Conservation (phyloP, 2,888 invertebrate genomes). For the Torymus texanus region DNA sequence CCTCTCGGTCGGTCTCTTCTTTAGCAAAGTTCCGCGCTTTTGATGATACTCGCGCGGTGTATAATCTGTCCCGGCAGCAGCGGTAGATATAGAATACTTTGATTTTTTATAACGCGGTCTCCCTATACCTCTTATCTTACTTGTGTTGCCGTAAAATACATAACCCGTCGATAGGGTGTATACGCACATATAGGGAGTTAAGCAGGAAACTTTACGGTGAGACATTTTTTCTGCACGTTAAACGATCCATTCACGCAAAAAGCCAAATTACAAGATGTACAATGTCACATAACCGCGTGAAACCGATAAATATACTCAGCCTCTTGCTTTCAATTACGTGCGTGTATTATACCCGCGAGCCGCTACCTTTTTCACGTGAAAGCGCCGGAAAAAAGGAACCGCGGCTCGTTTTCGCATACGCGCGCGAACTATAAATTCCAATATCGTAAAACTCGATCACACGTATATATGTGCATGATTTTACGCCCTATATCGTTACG, state of each 20-base stretch:
- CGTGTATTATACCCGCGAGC: background rate
- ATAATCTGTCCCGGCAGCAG: background rate
- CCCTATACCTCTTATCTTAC: conserved; percentile 14
- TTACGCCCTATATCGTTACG: conserved; percentile 37
- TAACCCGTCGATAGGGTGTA: background rate
- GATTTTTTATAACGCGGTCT: conserved; percentile 23
- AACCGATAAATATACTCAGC: conserved; percentile 19
- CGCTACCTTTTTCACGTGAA: conserved; percentile 32
- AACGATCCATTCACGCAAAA: background rate
- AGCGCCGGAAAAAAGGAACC: conserved; percentile 28
- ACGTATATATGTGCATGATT: conserved; percentile 19
- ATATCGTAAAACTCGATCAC: conserved; percentile 51
- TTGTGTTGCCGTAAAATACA: conserved; percentile 12
- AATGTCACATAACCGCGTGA: background rate
- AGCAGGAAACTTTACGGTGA: conserved; percentile 2
- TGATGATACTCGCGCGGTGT: background rate
- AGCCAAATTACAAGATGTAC: conserved; percentile 24
- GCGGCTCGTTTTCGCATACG: background rate
- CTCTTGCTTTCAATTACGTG: conserved; percentile 20
- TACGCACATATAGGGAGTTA: background rate
- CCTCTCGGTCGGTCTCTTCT: too few relatives aligned
- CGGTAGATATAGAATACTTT: conserved; percentile 10
- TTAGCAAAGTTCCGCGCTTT: background rate
- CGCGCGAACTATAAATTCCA: conserved; percentile 39
- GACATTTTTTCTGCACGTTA: background rate